Conservation (phyloP, 2,113 vertebrate genomes). For the Varanus salvator region DNA sequence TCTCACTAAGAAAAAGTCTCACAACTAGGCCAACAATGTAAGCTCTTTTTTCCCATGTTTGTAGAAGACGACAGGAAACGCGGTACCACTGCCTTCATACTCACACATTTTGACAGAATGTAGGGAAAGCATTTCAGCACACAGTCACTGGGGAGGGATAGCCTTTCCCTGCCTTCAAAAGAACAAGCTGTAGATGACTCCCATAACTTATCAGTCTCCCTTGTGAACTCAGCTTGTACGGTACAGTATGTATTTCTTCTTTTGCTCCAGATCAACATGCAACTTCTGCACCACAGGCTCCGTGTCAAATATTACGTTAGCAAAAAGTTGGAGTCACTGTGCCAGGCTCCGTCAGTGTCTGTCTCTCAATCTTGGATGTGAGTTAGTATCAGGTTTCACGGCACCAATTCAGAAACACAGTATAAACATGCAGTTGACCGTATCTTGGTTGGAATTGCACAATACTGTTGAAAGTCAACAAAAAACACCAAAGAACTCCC, state of each 20-base stretch:
- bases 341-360: neutral
- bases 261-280: conserved; percentile 10
- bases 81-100: no score
- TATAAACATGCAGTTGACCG: conserved; percentile 14
- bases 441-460: conserved; percentile 25
- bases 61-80: neutral
- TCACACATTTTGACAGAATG: neutral
- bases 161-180: conserved; percentile 14
- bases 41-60: neutral
- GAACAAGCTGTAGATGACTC: conserved; percentile 6
- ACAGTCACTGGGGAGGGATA: neutral
- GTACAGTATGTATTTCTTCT: conserved; percentile 36
- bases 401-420: neutral
- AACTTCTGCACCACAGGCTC: neutral
- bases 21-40: neutral
- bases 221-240: conserved; percentile 15
- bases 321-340: neutral
- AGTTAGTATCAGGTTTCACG: neutral
- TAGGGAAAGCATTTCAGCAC: neutral
- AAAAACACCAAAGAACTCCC: conserved; percentile 1
- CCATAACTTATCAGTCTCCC: conserved; percentile 7
- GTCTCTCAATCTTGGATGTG: neutral
- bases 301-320: conserved; percentile 23
- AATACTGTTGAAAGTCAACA: conserved; percentile 25
- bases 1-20: neutral